A percentile compares a stretch with the other conserved stretches of the same genome.
phyloP scores from a whole-genome alignment of 1,140 invertebrate genomes.

The Drosophila kepulauana region DNA sequence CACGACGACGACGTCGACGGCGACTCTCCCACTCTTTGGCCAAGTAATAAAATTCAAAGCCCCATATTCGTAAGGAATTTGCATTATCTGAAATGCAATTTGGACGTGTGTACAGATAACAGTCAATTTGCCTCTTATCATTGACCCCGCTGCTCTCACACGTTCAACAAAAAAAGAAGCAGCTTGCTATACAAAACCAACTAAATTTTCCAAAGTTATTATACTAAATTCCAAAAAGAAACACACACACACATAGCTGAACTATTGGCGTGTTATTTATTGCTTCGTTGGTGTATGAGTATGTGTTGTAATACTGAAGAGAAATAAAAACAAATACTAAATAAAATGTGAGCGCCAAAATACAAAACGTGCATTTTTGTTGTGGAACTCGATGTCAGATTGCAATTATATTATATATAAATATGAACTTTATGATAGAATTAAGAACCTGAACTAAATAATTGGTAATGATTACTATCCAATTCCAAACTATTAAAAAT shows the following conservation, averaged over 20 bases:
- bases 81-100: slow-evolving; percentile 74
- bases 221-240: background rate
- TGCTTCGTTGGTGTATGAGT: slow-evolving; percentile 31
- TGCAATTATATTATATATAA: no score
- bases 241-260: slow-evolving; percentile 29
- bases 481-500: no score
- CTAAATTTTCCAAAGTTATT: slow-evolving; percentile 19
- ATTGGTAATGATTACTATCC: no score
- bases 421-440: no score
- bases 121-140: slow-evolving; percentile 23
- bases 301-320: slow-evolving; percentile 27
- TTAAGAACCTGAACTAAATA: no score
- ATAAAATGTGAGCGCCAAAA: slow-evolving; percentile 57
- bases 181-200: slow-evolving; percentile 16
- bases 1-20: no score
- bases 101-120: slow-evolving; percentile 44
- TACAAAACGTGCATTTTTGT: slow-evolving; percentile 58
- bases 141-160: background rate
- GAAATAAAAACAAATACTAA: slow-evolving; percentile 11
- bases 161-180: background rate
- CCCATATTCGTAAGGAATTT: slow-evolving; percentile 36
- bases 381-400: slow-evolving; percentile 71
- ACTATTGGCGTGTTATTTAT: slow-evolving; percentile 57
- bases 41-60: slow-evolving; percentile 7
- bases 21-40: background rate